phyloP scores from a whole-genome alignment of 35 echinoderm and acorn worm species.

The Stichopus chloronotus region DNA sequence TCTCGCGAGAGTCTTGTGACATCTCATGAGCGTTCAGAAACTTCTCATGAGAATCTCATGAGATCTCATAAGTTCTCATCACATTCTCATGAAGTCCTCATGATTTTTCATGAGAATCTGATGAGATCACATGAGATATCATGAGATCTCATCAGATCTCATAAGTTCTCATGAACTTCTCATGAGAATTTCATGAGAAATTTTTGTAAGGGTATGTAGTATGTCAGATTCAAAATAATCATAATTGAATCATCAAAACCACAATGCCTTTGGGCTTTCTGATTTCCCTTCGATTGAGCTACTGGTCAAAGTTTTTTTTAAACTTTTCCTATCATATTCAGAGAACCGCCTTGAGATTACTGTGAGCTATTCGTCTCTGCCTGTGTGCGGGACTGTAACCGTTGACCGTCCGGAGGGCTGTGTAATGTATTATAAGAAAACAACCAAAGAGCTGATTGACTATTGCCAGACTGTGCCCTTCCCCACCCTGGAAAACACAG shows the following conservation, averaged over 20 bases:
- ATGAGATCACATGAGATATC: background rate
- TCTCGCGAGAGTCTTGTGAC: background rate
- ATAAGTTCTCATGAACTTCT: too few relatives aligned
- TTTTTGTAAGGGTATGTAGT: too few relatives aligned
- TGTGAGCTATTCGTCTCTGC: slow-evolving; percentile 14
- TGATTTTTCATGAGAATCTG: background rate
- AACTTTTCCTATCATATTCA: background rate
- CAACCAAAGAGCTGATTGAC: background rate
- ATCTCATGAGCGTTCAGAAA: background rate
- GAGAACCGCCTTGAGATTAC: slow-evolving; percentile 32
- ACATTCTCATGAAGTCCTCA: background rate
- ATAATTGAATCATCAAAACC: too few relatives aligned
- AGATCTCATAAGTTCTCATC: background rate
- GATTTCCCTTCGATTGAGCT: too few relatives aligned
- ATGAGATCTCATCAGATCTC: too few relatives aligned
- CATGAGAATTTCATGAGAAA: too few relatives aligned
- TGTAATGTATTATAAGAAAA: slow-evolving; percentile 23
- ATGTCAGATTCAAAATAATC: too few relatives aligned
- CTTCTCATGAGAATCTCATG: too few relatives aligned
- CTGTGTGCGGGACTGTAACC: slow-evolving; percentile 35
- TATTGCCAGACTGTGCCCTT: background rate
- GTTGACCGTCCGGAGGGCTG: slow-evolving; percentile 8
- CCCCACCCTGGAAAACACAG: slow-evolving; percentile 29
- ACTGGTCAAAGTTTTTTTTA: too few relatives aligned
- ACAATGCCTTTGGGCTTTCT: too few relatives aligned